Evolutionary conservation across 1,140 invertebrate genomes (phyloP), one percentile per base, ranked within the genome.

Genomic region (Antheraea mylitta): DNA sequence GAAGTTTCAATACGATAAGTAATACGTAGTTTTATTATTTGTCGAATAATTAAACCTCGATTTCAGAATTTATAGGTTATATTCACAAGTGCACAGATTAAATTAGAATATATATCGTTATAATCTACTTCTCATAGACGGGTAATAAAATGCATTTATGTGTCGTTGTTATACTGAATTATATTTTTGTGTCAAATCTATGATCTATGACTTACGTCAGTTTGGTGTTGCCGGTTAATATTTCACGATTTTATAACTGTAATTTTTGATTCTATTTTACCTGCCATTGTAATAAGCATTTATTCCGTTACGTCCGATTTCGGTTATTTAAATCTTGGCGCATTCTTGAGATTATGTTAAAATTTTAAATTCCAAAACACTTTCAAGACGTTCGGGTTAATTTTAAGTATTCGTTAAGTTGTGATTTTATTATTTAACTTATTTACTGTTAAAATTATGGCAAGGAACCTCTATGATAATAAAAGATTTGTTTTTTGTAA

Each of bases 391-490:
- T 83, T 83, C 70, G 79, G 79, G 77, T 86, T 90, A 89, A 90
- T 87, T 90, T 85, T 90, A 89, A 89, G 88, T 85, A 85, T 89
- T 88, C 87, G 80, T 85, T 89, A 89, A 90, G 88, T 89, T 87
- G 86, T 88, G 85, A 89, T 87, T 85, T 87, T 89, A 90, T 89
- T 91, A 83, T 87, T 90, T 87, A 89, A 88, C 82, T 87, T 91
- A 91, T 91, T 88, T 88, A 91, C 75, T 81, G 5, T 13, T 87
- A 82, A 91, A 91, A 91, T 91, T 90, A 91, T 89, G 87, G 81
- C 87, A 89, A 89, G 83, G 83, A 86, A 82, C 80, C 82, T 78
- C 79, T 88, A 87, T 82, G 81, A 80, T 83, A 87, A 90, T 87
- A 85, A 84, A 90, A 79, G 76, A 80, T 75, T 90, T 82, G 73